These are phyloP conservation scores for Stenodema calcarata DNA, from an alignment of 2,888 invertebrate genomes.

Conservation along the genomic window DNA sequence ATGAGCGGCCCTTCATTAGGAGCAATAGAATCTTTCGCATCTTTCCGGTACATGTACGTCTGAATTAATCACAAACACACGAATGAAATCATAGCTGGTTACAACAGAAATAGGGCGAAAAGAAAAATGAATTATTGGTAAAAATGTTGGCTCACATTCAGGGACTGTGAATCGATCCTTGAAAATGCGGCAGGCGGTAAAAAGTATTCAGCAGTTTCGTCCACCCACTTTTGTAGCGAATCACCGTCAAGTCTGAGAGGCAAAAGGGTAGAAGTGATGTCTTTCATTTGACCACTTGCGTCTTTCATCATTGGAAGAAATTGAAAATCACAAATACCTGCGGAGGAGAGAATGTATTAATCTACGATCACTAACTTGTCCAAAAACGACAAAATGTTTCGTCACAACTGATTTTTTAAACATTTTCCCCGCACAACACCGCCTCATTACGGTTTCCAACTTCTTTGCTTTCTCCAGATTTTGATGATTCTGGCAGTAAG, in stretches of 20 bases:
- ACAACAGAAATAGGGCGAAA: no score
- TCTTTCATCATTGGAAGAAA: conserved; percentile 75
- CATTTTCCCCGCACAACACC: no score
- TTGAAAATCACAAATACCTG: conserved; percentile 90
- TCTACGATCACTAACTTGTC: no score
- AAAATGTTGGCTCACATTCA: conserved; percentile 44
- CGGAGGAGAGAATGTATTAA: conserved; percentile 56
- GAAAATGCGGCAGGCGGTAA: conserved; percentile 81
- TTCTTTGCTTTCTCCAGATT: no score
- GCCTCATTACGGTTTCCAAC: no score
- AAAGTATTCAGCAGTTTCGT: conserved; percentile 68
- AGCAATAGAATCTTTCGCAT: conserved; percentile 55
- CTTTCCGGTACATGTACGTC: conserved; percentile 59
- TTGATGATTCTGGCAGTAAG: no score
- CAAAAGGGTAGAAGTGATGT: conserved; percentile 70
- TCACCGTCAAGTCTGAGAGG: conserved; percentile 67
- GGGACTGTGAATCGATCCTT: conserved; percentile 69
- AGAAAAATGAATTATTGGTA: not conserved
- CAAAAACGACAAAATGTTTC: no score
- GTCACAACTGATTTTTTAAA: no score
- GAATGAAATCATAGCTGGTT: no score
- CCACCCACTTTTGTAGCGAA: conserved; percentile 65
- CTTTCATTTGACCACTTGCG: conserved; percentile 64
- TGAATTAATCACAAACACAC: conserved; percentile 52
- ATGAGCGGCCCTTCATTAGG: conserved; percentile 61